A percentile compares a stretch with the other conserved stretches of the same genome.
phyloP scores from a whole-genome alignment of 2,797 vertebrate genomes.

The Enteromius thamalakanensis region DNA sequence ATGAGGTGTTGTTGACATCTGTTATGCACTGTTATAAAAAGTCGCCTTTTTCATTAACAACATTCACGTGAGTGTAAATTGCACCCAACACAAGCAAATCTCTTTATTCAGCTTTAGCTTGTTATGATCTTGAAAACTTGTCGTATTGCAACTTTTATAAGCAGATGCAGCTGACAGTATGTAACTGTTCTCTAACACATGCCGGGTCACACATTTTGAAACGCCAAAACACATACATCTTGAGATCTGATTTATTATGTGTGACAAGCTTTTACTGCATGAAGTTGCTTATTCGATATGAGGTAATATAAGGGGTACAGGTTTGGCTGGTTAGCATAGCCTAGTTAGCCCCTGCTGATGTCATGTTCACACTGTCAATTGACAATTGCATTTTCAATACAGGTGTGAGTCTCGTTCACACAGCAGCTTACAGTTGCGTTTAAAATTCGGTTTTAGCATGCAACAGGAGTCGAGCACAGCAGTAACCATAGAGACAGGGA shows the following conservation, averaged over 20 bases:
- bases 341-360: neutral
- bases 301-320: neutral
- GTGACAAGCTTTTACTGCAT: neutral
- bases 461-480: too few species aligned
- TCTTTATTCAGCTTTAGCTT: slow-evolving; percentile 23
- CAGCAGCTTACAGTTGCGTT: too few species aligned
- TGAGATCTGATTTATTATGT: slow-evolving; percentile 7
- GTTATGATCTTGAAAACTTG: slow-evolving; percentile 11
- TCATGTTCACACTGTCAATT: too few species aligned
- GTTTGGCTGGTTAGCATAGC: neutral
- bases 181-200: neutral
- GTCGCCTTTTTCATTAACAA: neutral
- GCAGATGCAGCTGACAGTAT: neutral
- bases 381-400: too few species aligned
- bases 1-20: slow-evolving; percentile 4
- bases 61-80: neutral
- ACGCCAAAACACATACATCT: neutral
- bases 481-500: too few species aligned
- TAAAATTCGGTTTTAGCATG: too few species aligned
- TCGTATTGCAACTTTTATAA: neutral
- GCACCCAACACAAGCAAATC: neutral
- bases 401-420: too few species aligned
- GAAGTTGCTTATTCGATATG: neutral
- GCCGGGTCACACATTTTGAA: neutral
- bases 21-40: slow-evolving; percentile 6